Percentiles rank a stretch among this genome's conserved stretches.
These are phyloP conservation scores for Scrobipalpa costella DNA, from an alignment of 2,888 invertebrate species.

Conservation along the genomic window DNA sequence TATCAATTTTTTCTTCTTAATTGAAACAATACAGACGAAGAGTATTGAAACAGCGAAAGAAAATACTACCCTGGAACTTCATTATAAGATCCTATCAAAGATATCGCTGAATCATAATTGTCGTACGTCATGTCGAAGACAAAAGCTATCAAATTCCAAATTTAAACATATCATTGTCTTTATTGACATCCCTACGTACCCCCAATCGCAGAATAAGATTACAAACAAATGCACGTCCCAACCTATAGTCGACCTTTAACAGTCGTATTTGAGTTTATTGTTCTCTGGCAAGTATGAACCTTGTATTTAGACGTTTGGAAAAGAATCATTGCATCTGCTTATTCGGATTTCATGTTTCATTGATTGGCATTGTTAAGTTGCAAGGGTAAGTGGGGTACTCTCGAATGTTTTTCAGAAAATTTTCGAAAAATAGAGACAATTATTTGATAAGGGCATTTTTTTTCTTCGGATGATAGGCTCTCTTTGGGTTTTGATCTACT, in stretches of 20 bases:
- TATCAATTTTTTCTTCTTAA: not conserved
- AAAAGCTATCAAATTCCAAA: conserved; percentile 16
- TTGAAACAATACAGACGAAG: not conserved
- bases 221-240: conserved; percentile 27
- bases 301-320: conserved; percentile 41
- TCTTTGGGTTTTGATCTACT: conserved; percentile 30
- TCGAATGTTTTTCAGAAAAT: conserved; percentile 51
- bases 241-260: not conserved
- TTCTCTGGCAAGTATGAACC: not conserved
- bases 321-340: conserved; percentile 69
- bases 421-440: conserved; percentile 61
- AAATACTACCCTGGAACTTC: conserved; percentile 14
- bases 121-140: conserved; percentile 17
- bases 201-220: conserved; percentile 40
- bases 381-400: conserved; percentile 51
- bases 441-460: conserved; percentile 57
- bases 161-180: conserved; percentile 16
- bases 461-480: conserved; percentile 39
- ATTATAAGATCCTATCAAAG: conserved; percentile 17
- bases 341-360: conserved; percentile 74
- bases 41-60: not conserved
- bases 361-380: conserved; percentile 75
- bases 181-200: conserved; percentile 22
- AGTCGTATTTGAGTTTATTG: not conserved
- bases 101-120: conserved; percentile 10